Evolutionary conservation across 2,797 vertebrate genomes (phyloP).

Genomic region (Sebastes alutus): DNA sequence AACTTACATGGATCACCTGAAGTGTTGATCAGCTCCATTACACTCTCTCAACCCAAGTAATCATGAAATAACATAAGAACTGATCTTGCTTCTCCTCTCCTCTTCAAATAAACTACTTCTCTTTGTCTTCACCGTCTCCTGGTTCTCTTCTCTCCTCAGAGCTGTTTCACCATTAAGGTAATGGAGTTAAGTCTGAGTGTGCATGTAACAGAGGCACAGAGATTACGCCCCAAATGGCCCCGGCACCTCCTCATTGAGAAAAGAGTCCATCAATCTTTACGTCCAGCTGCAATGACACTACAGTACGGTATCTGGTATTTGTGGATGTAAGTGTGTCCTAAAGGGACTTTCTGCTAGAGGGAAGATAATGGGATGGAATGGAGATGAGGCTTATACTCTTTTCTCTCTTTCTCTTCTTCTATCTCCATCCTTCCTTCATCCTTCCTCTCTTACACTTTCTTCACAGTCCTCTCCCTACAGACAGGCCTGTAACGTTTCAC

Average conservation of each 20-base stretch:
- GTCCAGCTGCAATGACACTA: slow-evolving; percentile 42
- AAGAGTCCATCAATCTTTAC: slow-evolving; percentile 63
- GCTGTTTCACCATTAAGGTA: slow-evolving; percentile 60
- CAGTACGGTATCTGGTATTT: slow-evolving; percentile 22
- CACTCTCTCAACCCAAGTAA: slow-evolving; percentile 31
- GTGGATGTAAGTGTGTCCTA: slow-evolving; percentile 21
- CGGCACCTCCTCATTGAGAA: slow-evolving; percentile 60
- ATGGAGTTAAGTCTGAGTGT: slow-evolving; percentile 50
- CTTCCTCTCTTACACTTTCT: slow-evolving; percentile 13
- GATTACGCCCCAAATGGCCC: slow-evolving; percentile 51
- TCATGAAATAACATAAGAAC: slow-evolving; percentile 49
- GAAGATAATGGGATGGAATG: slow-evolving; percentile 58
- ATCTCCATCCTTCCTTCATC: slow-evolving; percentile 4
- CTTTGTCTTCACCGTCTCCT: slow-evolving; percentile 18
- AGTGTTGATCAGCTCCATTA: slow-evolving; percentile 42
- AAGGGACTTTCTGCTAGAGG: slow-evolving; percentile 38
- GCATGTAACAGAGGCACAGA: slow-evolving; percentile 44
- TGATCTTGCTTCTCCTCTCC: slow-evolving; percentile 47
- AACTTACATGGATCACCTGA: slow-evolving; percentile 36
- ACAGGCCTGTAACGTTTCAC: slow-evolving; percentile 22
- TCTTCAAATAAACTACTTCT: slow-evolving; percentile 16
- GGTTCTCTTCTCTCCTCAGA: slow-evolving; percentile 21
- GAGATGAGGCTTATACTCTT: slow-evolving; percentile 16
- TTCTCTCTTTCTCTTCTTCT: neutral
- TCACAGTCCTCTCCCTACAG: slow-evolving; percentile 20